phyloP scores from a whole-genome alignment of 2,888 invertebrate genomes.

The Brassicogethes aeneus region DNA sequence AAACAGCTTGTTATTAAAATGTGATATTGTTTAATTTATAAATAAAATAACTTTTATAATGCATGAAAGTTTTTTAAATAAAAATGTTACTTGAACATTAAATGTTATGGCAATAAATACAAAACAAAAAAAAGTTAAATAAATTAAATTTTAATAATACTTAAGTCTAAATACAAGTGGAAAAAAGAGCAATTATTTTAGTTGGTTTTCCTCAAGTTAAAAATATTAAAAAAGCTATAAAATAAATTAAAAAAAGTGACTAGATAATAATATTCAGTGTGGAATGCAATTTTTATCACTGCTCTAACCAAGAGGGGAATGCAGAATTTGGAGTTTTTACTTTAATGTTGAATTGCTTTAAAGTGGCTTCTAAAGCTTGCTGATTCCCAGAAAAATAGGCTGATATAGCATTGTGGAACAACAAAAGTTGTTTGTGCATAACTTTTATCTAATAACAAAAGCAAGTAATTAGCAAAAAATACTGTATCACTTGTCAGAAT shows the following conservation, averaged over 20 bases:
- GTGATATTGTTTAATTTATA: no score
- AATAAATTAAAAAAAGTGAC: conserved; percentile 10
- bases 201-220: no score
- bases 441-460: conserved; percentile 77
- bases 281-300: conserved; percentile 39
- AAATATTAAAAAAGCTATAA: background rate
- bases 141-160: no score
- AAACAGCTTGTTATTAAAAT: no score
- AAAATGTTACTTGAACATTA: no score
- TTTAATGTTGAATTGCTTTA: conserved; percentile 93
- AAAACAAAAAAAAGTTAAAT: no score
- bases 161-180: no score
- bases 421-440: conserved; percentile 93
- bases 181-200: no score
- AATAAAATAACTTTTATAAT: no score
- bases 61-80: no score
- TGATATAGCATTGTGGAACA: conserved; percentile 94
- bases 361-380: conserved; percentile 81
- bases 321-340: conserved; percentile 70
- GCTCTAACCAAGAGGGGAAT: conserved; percentile 75
- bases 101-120: no score
- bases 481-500: conserved; percentile 5
- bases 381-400: conserved; percentile 97
- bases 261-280: conserved; percentile 11
- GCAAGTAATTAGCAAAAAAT: conserved; percentile 15